Evolutionary conservation across 37 sponge, comb jelly and placozoan species (phyloP).

Genomic region (Aplysina aerophoba): DNA sequence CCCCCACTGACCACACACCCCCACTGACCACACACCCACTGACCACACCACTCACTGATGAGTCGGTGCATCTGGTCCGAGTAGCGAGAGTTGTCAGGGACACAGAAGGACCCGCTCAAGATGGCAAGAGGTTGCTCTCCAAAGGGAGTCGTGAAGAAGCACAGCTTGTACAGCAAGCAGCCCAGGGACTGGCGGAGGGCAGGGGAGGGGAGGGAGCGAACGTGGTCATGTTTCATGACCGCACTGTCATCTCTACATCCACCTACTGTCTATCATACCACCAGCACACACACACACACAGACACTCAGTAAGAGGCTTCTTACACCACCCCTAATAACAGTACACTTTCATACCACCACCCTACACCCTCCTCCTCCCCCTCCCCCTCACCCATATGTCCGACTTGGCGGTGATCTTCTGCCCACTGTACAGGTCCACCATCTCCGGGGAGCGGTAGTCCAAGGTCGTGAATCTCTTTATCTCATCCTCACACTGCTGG

Average conservation of each 20-base stretch:
- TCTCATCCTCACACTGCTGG: conserved; percentile 68
- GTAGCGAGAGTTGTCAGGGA: conserved; percentile 73
- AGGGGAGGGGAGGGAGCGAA: no score
- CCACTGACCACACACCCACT: no score
- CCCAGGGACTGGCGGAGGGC: conserved; percentile 96
- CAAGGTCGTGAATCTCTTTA: conserved; percentile 86
- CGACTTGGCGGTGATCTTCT: conserved; percentile 82
- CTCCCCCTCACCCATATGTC: conserved; percentile 89
- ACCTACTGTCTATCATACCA: no score
- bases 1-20: no score
- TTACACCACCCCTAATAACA: no score
- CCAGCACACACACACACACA: conserved; percentile 16
- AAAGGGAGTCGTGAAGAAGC: conserved; percentile 94
- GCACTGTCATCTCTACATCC: no score
- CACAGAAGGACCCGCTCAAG: conserved; percentile 71
- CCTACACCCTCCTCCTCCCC: not conserved
- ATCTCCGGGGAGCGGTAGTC: conserved; percentile 96
- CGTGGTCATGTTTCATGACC: no score
- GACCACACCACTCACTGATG: conserved; percentile 80
- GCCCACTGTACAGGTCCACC: conserved; percentile 88
- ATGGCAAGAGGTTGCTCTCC: conserved; percentile 92
- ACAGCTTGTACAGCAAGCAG: conserved; percentile 91
- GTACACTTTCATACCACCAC: no score
- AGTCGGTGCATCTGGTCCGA: conserved; percentile 68
- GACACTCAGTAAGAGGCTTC: no score